These are phyloP conservation scores for Brachionus asplanchnoidis DNA, from an alignment of 1,140 invertebrate species.

Conservation along the genomic window DNA sequence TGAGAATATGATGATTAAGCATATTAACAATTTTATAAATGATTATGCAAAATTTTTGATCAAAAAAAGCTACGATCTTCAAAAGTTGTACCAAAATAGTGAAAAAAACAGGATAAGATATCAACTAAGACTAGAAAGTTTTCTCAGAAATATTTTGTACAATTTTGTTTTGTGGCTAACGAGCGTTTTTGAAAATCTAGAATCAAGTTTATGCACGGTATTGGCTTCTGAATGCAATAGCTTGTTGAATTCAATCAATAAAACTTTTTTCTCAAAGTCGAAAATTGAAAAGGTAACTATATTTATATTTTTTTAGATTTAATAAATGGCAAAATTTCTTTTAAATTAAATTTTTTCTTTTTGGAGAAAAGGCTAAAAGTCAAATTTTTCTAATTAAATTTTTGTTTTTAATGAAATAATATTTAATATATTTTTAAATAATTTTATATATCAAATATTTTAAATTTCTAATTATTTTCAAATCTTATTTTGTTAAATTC, in stretches of 20 bases:
- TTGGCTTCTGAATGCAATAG: neutral
- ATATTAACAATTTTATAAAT: slow-evolving; percentile 19
- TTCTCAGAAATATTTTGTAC: neutral
- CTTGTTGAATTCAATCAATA: neutral
- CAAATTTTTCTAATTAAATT: too few relatives aligned
- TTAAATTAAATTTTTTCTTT: neutral
- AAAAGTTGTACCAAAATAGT: neutral
- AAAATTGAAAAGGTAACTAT: neutral
- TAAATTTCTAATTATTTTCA: too few relatives aligned
- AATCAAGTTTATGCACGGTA: neutral
- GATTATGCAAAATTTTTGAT: slow-evolving; percentile 1
- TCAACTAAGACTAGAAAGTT: neutral
- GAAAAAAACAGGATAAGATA: neutral
- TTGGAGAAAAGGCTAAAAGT: too few relatives aligned
- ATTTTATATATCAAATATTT: too few relatives aligned
- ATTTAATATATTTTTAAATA: too few relatives aligned
- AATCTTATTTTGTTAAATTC: too few relatives aligned
- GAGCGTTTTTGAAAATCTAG: neutral
- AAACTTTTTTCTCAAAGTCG: neutral
- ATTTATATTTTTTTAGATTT: neutral
- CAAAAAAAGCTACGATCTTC: neutral
- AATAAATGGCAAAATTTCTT: too few relatives aligned
- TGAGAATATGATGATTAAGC: neutral
- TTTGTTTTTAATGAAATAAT: too few relatives aligned
- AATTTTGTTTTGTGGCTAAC: neutral